phyloP scores from a whole-genome alignment of 2,888 invertebrate genomes.

The Clunio marinus region DNA sequence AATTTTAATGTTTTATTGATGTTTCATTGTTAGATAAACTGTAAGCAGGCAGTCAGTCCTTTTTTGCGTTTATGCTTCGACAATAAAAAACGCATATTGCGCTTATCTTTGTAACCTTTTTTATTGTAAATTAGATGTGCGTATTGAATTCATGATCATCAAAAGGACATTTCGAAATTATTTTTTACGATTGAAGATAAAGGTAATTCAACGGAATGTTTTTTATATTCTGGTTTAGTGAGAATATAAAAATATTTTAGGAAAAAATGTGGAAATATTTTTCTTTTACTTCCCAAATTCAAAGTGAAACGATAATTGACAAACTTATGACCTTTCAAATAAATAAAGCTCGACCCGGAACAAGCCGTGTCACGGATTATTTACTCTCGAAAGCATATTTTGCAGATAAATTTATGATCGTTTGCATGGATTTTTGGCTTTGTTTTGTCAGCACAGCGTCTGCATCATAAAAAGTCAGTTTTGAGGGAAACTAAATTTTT shows the following conservation, averaged over 20 bases:
- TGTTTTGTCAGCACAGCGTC: background rate
- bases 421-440: background rate
- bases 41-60: background rate
- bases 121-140: conserved; percentile 10
- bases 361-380: conserved; percentile 22
- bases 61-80: background rate
- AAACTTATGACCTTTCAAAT: conserved; percentile 10
- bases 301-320: conserved; percentile 4
- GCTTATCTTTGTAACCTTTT: conserved; percentile 21
- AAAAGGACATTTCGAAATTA: conserved; percentile 15
- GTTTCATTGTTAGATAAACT: background rate
- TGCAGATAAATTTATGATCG: conserved; percentile 16
- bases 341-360: background rate
- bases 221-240: background rate
- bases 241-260: background rate
- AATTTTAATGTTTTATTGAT: conserved; percentile 6
- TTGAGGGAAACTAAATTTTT: background rate
- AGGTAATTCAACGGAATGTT: background rate
- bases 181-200: conserved; percentile 11
- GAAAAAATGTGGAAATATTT: too few relatives aligned
- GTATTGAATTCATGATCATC: background rate
- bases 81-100: conserved; percentile 2
- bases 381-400: conserved; percentile 9
- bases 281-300: too few relatives aligned
- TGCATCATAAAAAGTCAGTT: background rate